Evolutionary conservation across 2,797 vertebrate genomes (phyloP), one percentile per base, ranked within the genome.

Genomic region (Florisuga fusca): DNA sequence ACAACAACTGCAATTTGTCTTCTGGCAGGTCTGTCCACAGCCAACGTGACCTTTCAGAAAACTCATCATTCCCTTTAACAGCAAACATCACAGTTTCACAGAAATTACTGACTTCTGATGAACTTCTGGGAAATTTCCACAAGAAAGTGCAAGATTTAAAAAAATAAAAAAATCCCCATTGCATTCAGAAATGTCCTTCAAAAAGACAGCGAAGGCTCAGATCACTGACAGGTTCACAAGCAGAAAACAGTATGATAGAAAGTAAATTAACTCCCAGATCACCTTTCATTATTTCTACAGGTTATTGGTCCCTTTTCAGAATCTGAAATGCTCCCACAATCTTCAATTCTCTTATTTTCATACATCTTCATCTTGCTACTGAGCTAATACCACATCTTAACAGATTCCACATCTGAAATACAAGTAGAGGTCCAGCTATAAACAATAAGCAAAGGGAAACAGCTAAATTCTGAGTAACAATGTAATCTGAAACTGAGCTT

Each of bases 381-480:
- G 54, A 73, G 38, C 46, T 72, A 59, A 72, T 8, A 72, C 10
- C 61, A 67, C 36, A 10, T 50, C 74, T 71, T 84, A 64, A 51
- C 22, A 77, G 57, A 79, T 18, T 63, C 57, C 13, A 1, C 22
- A 88, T 50, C 63, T 21, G 38, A 87, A 53, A 71, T 48, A 54
- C 31, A 93, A 92, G 61, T 4, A 46, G 34, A 92, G 31, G 36
- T 94, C 43, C 67, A 36, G 31, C 55, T 77, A 72, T 14, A 78
- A 83, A 59, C 53, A 93, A 59, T 29, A 85, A 33, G n/a, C 8
- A 79, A 38, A 89, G 6, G 38, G 87, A 90, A 68, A 59, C 29
- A 58, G 80, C 63, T 77, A 55, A 73, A 76, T 69, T 71, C n/a
- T 55, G 38, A 90, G 38, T 64, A 85, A 81, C 43, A 62, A 73